Evolutionary conservation across 1,140 invertebrate species (phyloP).

Genomic region (Vanessa atalanta): DNA sequence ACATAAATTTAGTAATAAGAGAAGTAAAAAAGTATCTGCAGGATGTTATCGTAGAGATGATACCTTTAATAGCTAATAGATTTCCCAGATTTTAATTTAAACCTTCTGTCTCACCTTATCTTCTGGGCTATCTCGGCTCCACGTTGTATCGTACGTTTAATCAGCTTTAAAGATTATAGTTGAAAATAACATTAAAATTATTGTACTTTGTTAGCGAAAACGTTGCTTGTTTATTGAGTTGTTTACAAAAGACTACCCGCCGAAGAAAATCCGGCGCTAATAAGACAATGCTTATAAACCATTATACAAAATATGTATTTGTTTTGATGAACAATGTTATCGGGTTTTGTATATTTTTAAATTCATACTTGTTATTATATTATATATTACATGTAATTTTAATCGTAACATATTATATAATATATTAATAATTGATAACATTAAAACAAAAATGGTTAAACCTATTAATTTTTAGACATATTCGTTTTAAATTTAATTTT

Average conservation of each 20-base stretch:
- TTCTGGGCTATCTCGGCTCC: neutral
- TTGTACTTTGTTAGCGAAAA: constrained; percentile 6
- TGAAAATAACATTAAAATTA: constrained; percentile 15
- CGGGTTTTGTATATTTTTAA: no score
- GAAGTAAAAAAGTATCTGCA: no score
- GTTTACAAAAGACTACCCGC: constrained; percentile 18
- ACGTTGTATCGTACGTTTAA: neutral
- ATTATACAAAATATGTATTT: constrained; percentile 3
- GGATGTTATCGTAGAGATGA: no score
- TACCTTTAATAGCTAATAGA: no score
- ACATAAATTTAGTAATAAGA: no score
- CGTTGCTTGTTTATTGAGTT: constrained; percentile 15
- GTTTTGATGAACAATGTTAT: neutral
- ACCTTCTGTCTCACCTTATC: neutral
- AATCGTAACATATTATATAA: no score
- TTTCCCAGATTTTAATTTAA: no score
- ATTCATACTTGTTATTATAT: no score
- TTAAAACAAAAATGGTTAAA: no score
- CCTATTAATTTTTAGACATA: no score
- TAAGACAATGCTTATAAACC: constrained; percentile 20
- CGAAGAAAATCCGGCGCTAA: constrained; percentile 6
- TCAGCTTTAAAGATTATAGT: constrained; percentile 11
- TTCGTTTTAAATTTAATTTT: neutral
- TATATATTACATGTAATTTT: no score
- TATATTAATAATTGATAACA: no score